These are phyloP conservation scores for Patella ulyssiponensis DNA, from an alignment of 2,888 invertebrate species.

Conservation along the genomic window DNA sequence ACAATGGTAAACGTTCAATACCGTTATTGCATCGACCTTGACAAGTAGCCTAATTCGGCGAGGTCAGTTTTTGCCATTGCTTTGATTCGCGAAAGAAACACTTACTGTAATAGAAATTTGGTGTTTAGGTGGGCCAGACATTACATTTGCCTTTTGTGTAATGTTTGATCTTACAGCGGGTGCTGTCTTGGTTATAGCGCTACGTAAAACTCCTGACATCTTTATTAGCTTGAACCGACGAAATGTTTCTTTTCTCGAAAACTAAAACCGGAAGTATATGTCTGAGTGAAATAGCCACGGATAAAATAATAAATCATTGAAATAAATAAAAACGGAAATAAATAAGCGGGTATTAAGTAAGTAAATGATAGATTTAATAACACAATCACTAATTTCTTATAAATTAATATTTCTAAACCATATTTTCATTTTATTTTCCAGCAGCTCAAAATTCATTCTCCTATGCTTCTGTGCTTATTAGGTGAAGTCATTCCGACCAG, in stretches of 20 bases:
- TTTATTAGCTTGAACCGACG: background rate
- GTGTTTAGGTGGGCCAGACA: constrained; percentile 48
- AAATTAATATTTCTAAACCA: no score
- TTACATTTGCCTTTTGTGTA: constrained; percentile 36
- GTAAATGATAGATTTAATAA: no score
- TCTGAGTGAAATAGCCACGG: no score
- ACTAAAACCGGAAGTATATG: no score
- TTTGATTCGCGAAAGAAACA: background rate
- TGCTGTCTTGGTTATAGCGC: constrained; percentile 18
- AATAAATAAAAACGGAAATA: no score
- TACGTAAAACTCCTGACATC: constrained; percentile 37
- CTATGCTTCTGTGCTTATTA: no score
- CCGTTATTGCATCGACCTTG: background rate
- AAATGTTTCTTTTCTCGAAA: background rate
- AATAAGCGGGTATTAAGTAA: no score
- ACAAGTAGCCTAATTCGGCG: background rate
- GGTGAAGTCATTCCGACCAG: no score
- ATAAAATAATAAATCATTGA: no score
- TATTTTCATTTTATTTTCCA: no score
- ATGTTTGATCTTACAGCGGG: constrained; percentile 27
- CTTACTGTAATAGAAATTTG: constrained; percentile 41
- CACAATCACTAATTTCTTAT: no score
- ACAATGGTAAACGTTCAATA: background rate
- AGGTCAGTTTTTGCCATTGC: background rate
- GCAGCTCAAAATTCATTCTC: no score